Percentiles rank a stretch among this genome's conserved stretches.
These are phyloP conservation scores for Perca fluviatilis DNA, from an alignment of 2,113 vertebrate genomes.

Conservation along the genomic window DNA sequence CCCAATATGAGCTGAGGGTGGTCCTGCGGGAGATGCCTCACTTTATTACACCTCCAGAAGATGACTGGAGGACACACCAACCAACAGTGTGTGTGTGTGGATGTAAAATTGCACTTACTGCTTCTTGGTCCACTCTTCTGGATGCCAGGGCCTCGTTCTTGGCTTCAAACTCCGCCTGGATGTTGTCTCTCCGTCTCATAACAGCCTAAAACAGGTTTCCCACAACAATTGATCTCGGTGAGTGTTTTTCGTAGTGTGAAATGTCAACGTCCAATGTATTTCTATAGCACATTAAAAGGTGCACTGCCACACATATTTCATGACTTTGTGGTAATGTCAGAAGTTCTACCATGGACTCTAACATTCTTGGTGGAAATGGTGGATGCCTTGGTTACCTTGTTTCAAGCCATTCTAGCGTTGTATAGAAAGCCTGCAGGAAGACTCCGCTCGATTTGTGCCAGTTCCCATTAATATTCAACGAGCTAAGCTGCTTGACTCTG, in stretches of 20 bases:
- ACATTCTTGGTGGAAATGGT: no score
- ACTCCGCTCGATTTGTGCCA: no score
- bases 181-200: slow-evolving; percentile 94
- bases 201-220: slow-evolving; percentile 84
- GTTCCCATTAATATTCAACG: no score
- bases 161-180: slow-evolving; percentile 92
- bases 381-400: no score
- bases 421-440: no score
- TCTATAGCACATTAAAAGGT: no score
- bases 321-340: no score
- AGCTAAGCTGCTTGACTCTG: no score
- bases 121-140: slow-evolving; percentile 87
- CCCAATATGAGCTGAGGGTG: slow-evolving; percentile 58
- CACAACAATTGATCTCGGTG: not conserved
- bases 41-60: slow-evolving; percentile 76
- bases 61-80: slow-evolving; percentile 41
- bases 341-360: no score
- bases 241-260: not conserved
- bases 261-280: no score
- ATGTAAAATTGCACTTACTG: slow-evolving; percentile 87
- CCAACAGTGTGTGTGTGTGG: not conserved
- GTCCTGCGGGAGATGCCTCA: slow-evolving; percentile 32
- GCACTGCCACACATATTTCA: no score
- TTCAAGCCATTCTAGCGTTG: no score
- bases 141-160: slow-evolving; percentile 87